Evolutionary conservation across 2,888 invertebrate genomes (phyloP).

Genomic region (Nemotelus nigrinus): DNA sequence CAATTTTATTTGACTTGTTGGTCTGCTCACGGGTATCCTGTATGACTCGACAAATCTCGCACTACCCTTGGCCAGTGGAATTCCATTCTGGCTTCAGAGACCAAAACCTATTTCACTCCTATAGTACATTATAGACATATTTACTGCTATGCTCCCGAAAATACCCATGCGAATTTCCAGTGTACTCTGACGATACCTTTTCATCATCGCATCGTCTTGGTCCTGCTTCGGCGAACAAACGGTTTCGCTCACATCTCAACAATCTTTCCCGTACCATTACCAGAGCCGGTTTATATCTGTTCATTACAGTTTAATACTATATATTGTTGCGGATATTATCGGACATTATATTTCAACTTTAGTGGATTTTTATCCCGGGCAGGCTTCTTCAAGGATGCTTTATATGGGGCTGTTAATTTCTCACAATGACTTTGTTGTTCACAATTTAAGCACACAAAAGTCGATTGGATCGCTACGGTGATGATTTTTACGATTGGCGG

Average conservation of each 20-base stretch:
- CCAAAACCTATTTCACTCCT: not conserved
- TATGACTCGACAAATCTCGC: constrained; percentile 24
- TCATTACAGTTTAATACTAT: constrained; percentile 45
- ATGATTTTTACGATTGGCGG: constrained; percentile 37
- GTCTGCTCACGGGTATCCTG: not conserved
- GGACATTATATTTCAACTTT: constrained; percentile 48
- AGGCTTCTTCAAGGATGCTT: constrained; percentile 40
- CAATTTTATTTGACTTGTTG: no score
- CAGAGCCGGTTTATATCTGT: constrained; percentile 43
- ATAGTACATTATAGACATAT: constrained; percentile 24
- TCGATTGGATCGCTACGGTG: constrained; percentile 40
- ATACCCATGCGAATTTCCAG: constrained; percentile 12
- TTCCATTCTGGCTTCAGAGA: not conserved
- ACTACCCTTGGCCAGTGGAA: constrained; percentile 3
- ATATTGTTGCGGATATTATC: constrained; percentile 49
- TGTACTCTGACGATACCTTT: constrained; percentile 14
- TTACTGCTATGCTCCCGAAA: constrained; percentile 26
- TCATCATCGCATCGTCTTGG: constrained; percentile 22
- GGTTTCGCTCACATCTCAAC: constrained; percentile 10
- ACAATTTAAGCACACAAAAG: constrained; percentile 39
- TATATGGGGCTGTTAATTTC: constrained; percentile 46
- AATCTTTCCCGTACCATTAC: constrained; percentile 14
- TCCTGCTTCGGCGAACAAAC: not conserved
- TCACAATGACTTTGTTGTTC: constrained; percentile 44
- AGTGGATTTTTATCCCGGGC: constrained; percentile 44